Evolutionary conservation across 2,888 invertebrate species (phyloP).

Genomic region (Netelia fuscicornis): DNA sequence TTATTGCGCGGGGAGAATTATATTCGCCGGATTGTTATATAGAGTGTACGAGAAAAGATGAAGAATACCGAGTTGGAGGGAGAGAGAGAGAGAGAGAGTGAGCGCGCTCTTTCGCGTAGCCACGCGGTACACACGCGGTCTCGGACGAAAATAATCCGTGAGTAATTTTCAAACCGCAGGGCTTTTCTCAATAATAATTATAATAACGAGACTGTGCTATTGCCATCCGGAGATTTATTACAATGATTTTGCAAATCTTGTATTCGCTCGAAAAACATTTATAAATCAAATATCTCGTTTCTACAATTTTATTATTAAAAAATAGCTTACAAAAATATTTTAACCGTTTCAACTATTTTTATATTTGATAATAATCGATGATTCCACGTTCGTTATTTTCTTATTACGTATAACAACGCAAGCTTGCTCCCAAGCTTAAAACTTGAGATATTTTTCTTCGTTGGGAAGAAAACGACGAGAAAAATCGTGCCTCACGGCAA

Average conservation of each 20-base stretch:
- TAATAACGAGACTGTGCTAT: conserved; percentile 65
- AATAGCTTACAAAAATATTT: no score
- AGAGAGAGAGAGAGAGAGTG: not conserved
- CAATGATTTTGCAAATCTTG: conserved; percentile 10
- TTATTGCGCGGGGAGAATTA: conserved; percentile 73
- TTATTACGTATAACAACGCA: conserved; percentile 1
- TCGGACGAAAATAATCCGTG: conserved; percentile 79
- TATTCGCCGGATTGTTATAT: conserved; percentile 59
- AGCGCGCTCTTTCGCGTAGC: conserved; percentile 2
- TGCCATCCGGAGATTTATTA: conserved; percentile 35
- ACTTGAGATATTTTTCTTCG: conserved; percentile 43
- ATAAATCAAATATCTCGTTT: not conserved
- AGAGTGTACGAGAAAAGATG: conserved; percentile 19
- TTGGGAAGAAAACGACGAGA: conserved; percentile 12
- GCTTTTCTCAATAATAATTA: conserved; percentile 67
- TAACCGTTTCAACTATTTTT: not conserved
- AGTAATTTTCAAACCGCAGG: conserved; percentile 73
- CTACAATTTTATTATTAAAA: no score
- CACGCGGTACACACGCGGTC: conserved; percentile 66
- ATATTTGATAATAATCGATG: not conserved
- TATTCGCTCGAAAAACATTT: not conserved
- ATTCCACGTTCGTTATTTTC: not conserved
- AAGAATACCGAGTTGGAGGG: not conserved
- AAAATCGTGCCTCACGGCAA: conserved; percentile 19
- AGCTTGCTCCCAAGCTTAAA: not conserved